Conservation (phyloP, 2,113 vertebrate species). For the Ancistrus triradiatus region DNA sequence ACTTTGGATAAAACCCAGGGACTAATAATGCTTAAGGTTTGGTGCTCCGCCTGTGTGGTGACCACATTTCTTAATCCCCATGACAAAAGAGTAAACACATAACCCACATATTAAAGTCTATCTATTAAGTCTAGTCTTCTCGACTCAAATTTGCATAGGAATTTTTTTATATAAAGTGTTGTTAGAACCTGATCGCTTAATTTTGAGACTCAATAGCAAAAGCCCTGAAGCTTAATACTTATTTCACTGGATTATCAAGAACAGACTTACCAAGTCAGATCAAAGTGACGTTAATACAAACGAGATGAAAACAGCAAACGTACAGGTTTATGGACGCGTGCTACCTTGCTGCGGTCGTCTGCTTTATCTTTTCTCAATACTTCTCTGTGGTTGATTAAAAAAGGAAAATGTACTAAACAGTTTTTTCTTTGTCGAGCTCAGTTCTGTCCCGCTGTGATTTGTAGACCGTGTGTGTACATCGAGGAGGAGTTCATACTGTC, state of each 20-base stretch:
- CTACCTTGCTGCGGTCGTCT: constrained; percentile 3
- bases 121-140: not conserved
- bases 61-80: constrained; percentile 1
- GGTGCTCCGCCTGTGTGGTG: not conserved
- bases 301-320: not conserved
- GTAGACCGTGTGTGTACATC: too few relatives aligned
- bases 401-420: too few relatives aligned
- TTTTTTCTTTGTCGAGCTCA: too few relatives aligned
- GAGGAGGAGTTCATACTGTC: too few relatives aligned
- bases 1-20: too few relatives aligned
- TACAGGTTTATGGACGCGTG: not conserved
- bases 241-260: not conserved
- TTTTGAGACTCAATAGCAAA: constrained; percentile 3
- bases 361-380: not conserved
- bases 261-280: not conserved
- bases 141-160: constrained; percentile 43
- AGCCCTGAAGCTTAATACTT: constrained; percentile 20
- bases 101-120: constrained; percentile 11
- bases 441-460: too few relatives aligned
- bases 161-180: not conserved
- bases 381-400: too few relatives aligned
- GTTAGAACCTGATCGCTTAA: constrained; percentile 26
- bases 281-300: not conserved
- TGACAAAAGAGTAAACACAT: too few relatives aligned
- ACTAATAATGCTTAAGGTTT: too few relatives aligned